Evolutionary conservation across 2,113 vertebrate species (phyloP).

Genomic region (Vombatus ursinus): DNA sequence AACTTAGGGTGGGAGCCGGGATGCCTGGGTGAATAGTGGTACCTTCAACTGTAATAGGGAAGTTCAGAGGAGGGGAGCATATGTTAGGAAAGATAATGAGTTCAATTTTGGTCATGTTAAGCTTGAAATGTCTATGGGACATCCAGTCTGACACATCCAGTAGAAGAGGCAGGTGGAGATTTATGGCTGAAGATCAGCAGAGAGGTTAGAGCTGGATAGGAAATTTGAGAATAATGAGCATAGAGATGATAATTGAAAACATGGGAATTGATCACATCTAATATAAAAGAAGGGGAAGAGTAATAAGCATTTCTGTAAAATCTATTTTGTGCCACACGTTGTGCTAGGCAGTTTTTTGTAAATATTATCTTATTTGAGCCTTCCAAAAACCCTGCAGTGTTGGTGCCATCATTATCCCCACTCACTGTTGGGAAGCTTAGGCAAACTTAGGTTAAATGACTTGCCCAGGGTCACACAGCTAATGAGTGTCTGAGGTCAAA

Average conservation of each 20-base stretch:
- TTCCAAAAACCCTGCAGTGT: not conserved
- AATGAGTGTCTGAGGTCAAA: not conserved
- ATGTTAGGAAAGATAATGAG: not conserved
- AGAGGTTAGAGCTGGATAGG: not conserved
- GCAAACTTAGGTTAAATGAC: not conserved
- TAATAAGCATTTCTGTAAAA: not conserved
- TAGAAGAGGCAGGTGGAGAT: not conserved
- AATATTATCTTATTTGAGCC: not conserved
- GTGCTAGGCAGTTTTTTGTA: not conserved
- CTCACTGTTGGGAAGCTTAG: not conserved
- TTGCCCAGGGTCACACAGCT: not conserved
- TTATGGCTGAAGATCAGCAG: not conserved
- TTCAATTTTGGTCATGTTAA: not conserved
- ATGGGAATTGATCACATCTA: not conserved
- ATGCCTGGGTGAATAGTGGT: not conserved
- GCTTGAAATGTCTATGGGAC: not conserved
- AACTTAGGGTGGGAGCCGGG: too few relatives aligned
- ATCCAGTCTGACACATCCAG: not conserved
- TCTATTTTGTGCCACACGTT: not conserved
- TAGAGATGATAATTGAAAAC: not conserved
- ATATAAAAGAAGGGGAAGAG: not conserved
- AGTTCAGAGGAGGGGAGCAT: too few relatives aligned
- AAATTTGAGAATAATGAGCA: not conserved
- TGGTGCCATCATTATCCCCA: not conserved
- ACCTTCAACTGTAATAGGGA: not conserved